phyloP scores from a whole-genome alignment of 2,888 invertebrate genomes.

The Macropis europaea region DNA sequence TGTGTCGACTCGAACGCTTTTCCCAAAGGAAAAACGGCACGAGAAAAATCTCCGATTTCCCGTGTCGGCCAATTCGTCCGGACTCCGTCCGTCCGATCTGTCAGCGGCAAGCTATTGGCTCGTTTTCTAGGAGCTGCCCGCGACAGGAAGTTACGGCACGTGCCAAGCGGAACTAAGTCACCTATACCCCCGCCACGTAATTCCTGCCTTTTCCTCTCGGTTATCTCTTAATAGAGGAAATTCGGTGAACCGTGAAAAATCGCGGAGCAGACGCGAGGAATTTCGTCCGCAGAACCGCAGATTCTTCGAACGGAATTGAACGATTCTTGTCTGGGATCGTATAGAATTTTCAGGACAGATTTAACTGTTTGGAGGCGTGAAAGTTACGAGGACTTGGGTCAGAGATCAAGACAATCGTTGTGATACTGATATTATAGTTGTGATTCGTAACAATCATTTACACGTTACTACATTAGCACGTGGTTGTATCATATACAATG shows the following conservation, averaged over 20 bases:
- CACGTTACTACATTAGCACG: too few species aligned
- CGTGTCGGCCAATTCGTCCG: slow-evolving; percentile 53
- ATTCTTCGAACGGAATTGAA: too few species aligned
- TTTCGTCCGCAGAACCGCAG: not conserved
- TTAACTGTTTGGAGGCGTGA: too few species aligned
- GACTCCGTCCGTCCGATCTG: slow-evolving; percentile 46
- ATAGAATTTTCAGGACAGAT: too few species aligned
- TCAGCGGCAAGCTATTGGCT: slow-evolving; percentile 59
- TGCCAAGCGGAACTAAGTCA: slow-evolving; percentile 56
- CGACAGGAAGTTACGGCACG: slow-evolving; percentile 61
- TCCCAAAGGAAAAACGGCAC: not conserved
- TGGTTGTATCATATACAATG: too few species aligned
- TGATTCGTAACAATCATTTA: too few species aligned
- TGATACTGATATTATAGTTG: too few species aligned
- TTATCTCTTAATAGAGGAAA: slow-evolving; percentile 25
- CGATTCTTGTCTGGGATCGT: too few species aligned
- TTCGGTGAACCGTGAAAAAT: not conserved
- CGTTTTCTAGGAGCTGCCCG: slow-evolving; percentile 50
- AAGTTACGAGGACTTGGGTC: too few species aligned
- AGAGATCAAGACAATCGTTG: too few species aligned
- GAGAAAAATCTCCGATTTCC: slow-evolving; percentile 49
- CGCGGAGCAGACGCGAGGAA: too few species aligned
- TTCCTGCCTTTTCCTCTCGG: not conserved
- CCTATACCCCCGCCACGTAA: slow-evolving; percentile 36
- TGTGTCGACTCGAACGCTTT: slow-evolving; percentile 42